phyloP scores from a whole-genome alignment of 2,888 invertebrate genomes.

The Epinotia ramella region DNA sequence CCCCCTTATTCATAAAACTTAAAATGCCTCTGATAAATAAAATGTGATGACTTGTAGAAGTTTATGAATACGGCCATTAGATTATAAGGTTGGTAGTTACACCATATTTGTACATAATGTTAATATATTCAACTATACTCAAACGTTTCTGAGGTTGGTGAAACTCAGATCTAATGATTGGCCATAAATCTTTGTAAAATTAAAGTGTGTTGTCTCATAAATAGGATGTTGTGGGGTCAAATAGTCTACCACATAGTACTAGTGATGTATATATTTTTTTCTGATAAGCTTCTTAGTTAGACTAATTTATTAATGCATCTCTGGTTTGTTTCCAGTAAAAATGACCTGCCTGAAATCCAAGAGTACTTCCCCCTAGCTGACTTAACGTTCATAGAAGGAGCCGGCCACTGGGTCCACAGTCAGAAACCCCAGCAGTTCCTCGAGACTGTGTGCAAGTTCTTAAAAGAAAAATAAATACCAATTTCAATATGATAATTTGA shows the following conservation, averaged over 20 bases:
- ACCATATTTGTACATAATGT: too few relatives aligned
- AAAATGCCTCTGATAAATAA: too few relatives aligned
- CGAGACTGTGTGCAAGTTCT: conserved; percentile 86
- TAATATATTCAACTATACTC: too few relatives aligned
- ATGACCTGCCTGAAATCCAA: conserved; percentile 87
- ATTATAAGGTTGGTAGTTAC: too few relatives aligned
- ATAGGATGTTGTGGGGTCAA: too few relatives aligned
- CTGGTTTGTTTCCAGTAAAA: conserved; percentile 66
- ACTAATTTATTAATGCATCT: neutral
- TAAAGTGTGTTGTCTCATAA: neutral
- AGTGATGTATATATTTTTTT: neutral
- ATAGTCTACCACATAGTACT: too few relatives aligned
- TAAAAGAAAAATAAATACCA: conserved; percentile 73
- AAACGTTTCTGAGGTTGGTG: too few relatives aligned
- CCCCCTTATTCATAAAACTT: neutral
- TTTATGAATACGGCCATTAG: too few relatives aligned
- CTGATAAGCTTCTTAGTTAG: neutral
- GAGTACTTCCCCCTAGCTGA: conserved; percentile 90
- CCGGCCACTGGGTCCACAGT: conserved; percentile 97
- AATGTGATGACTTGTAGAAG: too few relatives aligned
- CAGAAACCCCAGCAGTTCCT: conserved; percentile 94
- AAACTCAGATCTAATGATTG: too few relatives aligned
- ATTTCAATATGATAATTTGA: conserved; percentile 48
- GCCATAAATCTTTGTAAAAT: too few relatives aligned
- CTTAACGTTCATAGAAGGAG: conserved; percentile 89